Conservation (phyloP, 1,140 invertebrate species). For the Prorops nasuta region DNA sequence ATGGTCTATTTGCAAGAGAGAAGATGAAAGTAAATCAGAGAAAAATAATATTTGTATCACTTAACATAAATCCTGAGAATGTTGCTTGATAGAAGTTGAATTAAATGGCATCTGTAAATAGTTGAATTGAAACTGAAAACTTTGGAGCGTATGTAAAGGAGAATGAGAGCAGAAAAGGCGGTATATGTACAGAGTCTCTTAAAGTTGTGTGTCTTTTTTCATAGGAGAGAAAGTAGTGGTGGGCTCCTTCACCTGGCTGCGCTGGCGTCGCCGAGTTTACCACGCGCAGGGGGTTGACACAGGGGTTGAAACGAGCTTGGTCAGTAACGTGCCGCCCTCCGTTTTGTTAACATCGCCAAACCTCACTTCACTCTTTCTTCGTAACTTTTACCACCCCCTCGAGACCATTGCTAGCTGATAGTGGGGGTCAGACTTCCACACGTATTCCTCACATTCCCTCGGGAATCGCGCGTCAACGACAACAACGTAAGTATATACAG, state of each 20-base stretch:
- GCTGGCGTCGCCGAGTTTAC: slow-evolving; percentile 34
- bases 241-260: slow-evolving; percentile 36
- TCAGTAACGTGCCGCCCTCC: slow-evolving; percentile 40
- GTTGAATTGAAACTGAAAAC: neutral
- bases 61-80: no score
- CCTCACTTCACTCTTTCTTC: no score
- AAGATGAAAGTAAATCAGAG: no score
- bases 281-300: slow-evolving; percentile 18
- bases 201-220: neutral
- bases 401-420: no score
- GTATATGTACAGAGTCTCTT: neutral
- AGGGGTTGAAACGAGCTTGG: slow-evolving; percentile 21
- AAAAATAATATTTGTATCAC: no score
- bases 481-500: no score
- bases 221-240: slow-evolving; percentile 12
- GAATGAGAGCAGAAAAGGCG: neutral
- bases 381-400: no score
- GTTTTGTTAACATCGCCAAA: slow-evolving; percentile 23
- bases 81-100: no score
- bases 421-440: no score
- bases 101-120: slow-evolving; percentile 4
- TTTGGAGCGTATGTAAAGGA: neutral
- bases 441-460: no score
- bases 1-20: no score
- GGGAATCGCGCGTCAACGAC: no score